Evolutionary conservation across 1,140 invertebrate genomes (phyloP).

Genomic region (Semibalanus balanoides): DNA sequence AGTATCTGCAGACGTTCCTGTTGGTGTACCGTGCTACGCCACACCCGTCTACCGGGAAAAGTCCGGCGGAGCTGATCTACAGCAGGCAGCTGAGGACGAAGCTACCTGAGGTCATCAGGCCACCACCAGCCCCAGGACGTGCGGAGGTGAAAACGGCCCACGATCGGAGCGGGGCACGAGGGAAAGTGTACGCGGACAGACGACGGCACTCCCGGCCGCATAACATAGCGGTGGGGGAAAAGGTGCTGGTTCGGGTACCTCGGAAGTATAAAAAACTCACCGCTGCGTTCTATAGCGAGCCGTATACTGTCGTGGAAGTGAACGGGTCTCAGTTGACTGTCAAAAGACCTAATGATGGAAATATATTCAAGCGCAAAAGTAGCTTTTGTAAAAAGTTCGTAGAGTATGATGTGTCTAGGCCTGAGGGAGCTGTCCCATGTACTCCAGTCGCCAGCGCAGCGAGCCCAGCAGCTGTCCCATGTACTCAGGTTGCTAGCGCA

Average conservation of each 20-base stretch:
- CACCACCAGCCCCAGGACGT: too few relatives aligned
- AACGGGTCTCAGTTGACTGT: not conserved
- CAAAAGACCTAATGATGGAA: not conserved
- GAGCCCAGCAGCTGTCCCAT: not conserved
- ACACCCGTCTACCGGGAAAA: not conserved
- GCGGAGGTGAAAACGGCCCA: too few relatives aligned
- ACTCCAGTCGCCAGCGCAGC: too few relatives aligned
- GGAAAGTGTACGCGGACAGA: too few relatives aligned
- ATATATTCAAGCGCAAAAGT: not conserved
- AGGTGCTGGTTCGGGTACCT: too few relatives aligned
- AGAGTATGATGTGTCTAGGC: not conserved
- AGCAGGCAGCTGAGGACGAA: not conserved
- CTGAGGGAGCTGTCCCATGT: not conserved
- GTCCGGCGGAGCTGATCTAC: not conserved
- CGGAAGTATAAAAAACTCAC: too few relatives aligned
- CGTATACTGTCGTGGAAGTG: not conserved
- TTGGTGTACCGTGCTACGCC: not conserved
- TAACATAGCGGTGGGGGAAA: too few relatives aligned
- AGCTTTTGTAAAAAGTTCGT: not conserved
- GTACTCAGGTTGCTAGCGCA: not conserved
- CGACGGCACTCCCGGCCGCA: too few relatives aligned
- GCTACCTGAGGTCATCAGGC: slow-evolving; percentile 4
- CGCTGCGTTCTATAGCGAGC: not conserved
- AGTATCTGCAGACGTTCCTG: not conserved
- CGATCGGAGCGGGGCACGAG: too few relatives aligned